Conservation (phyloP, 2,797 vertebrate genomes). For the Diplodus sargus region DNA sequence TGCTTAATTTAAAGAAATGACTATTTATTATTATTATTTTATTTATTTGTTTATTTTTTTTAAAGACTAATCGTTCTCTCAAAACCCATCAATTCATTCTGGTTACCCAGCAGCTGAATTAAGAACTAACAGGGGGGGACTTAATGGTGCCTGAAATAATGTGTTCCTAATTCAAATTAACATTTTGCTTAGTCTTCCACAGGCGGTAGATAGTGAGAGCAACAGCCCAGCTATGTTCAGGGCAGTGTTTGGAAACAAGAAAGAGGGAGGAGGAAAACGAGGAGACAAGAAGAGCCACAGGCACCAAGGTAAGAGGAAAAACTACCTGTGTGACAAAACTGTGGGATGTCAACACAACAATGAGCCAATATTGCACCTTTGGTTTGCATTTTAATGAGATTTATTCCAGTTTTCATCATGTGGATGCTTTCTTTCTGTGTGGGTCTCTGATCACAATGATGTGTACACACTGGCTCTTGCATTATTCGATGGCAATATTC, state of each 20-base stretch:
- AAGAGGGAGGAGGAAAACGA: constrained; percentile 63
- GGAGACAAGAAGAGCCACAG: constrained; percentile 64
- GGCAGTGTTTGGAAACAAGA: constrained; percentile 80
- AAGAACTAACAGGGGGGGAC: not conserved
- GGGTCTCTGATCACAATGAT: not conserved
- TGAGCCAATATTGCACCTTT: not conserved
- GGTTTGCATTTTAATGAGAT: not conserved
- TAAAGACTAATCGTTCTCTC: not conserved
- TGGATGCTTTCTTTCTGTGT: not conserved
- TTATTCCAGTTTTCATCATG: not conserved
- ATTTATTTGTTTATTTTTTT: too few relatives aligned
- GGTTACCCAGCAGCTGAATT: not conserved
- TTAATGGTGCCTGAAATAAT: constrained; percentile 43
- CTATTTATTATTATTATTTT: not conserved
- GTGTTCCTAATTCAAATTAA: constrained; percentile 20
- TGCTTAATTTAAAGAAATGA: constrained; percentile 9
- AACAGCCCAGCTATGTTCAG: constrained; percentile 72
- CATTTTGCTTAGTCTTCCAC: constrained; percentile 33
- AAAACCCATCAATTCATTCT: constrained; percentile 18
- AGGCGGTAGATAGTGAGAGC: constrained; percentile 31
- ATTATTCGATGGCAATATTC: constrained; percentile 62
- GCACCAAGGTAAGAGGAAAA: constrained; percentile 66
- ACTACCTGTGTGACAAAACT: constrained; percentile 4
- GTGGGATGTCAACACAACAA: not conserved
- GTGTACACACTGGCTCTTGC: constrained; percentile 33